A percentile compares a stretch with the other conserved stretches of the same genome.
phyloP scores from a whole-genome alignment of 2,797 vertebrate species.

The Pipistrellus kuhlii region DNA sequence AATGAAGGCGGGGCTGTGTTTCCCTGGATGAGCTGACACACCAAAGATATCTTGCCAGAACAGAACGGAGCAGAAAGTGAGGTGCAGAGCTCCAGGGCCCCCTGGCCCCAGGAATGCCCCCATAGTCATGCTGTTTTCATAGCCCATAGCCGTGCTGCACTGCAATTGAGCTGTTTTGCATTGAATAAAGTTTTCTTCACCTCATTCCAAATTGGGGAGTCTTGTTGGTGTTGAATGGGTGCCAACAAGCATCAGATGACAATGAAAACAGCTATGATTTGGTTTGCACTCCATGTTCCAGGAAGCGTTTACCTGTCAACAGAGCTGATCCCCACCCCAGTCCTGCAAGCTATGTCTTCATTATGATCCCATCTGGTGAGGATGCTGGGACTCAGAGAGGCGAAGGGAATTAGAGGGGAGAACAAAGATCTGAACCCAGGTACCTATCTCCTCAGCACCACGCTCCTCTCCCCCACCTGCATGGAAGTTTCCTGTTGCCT shows the following conservation, averaged over 20 bases:
- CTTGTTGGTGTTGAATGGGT: not conserved
- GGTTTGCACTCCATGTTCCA: not conserved
- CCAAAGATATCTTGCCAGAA: not conserved
- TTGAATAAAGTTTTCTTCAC: not conserved
- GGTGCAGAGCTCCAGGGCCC: not conserved
- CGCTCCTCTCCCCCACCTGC: not conserved
- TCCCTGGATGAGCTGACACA: not conserved
- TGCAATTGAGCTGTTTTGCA: not conserved
- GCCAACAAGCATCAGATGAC: not conserved
- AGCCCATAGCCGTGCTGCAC: not conserved
- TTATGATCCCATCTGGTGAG: not conserved
- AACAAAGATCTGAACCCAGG: not conserved
- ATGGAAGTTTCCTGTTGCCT: not conserved
- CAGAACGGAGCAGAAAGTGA: not conserved
- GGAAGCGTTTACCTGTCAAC: not conserved
- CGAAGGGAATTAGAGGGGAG: not conserved
- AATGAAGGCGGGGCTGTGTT: too few relatives aligned
- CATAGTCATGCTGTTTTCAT: not conserved
- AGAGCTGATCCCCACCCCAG: not conserved
- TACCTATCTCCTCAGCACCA: rapidly evolving
- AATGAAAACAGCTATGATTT: not conserved
- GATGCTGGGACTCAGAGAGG: not conserved
- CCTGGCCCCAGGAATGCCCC: not conserved
- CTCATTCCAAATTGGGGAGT: not conserved
- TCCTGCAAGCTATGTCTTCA: not conserved